Evolutionary conservation across 2,113 vertebrate species (phyloP).

Genomic region (Scopus umbretta): DNA sequence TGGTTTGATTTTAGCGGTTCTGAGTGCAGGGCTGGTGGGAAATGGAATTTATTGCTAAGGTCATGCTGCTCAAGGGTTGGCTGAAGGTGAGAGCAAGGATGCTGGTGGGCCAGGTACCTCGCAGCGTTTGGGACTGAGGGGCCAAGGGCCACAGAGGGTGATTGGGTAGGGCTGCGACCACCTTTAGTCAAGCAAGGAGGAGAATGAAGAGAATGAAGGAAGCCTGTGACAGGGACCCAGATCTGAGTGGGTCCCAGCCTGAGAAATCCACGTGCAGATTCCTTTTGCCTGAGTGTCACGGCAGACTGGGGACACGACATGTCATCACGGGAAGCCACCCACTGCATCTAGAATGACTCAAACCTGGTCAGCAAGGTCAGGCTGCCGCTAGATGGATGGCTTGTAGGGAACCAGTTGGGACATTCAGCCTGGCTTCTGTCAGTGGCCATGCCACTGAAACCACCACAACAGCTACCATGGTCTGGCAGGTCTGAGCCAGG

Average conservation of each 20-base stretch:
- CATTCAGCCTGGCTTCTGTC: neutral
- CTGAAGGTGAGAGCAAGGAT: neutral
- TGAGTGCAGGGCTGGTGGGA: neutral
- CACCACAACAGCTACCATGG: neutral
- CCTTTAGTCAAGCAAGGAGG: neutral
- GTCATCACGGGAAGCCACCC: neutral
- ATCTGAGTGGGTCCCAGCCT: neutral
- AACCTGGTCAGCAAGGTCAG: neutral
- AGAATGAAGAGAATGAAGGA: neutral
- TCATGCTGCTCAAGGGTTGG: neutral
- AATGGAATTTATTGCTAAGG: neutral
- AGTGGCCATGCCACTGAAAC: too few species aligned
- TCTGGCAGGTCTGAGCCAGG: neutral
- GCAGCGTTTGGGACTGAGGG: neutral
- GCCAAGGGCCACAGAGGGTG: too few species aligned
- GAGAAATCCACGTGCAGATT: neutral
- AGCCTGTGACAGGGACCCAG: neutral
- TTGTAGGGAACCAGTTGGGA: neutral
- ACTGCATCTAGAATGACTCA: neutral
- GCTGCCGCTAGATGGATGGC: neutral
- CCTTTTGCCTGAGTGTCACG: neutral
- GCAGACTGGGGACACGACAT: neutral
- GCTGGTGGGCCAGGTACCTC: too few species aligned
- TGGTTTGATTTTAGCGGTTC: neutral
- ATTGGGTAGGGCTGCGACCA: neutral